Evolutionary conservation across 2,113 vertebrate genomes (phyloP).

Genomic region (Trogon surrucura): DNA sequence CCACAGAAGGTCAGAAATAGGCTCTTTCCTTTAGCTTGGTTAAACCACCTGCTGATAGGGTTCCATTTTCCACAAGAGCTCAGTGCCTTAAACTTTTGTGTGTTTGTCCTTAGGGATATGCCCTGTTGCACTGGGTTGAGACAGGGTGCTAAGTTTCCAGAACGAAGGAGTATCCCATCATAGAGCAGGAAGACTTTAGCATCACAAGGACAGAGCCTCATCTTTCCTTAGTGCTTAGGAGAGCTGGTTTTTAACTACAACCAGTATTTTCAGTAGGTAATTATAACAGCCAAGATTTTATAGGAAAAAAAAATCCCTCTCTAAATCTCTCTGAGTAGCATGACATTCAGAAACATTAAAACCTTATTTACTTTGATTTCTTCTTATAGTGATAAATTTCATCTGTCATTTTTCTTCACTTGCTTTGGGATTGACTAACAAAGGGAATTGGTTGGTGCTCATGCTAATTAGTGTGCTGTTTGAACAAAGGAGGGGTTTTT

Average conservation of each 20-base stretch:
- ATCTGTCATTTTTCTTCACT: not conserved
- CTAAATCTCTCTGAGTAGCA: not conserved
- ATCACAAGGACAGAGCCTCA: not conserved
- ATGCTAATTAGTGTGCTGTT: not conserved
- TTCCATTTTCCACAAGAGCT: not conserved
- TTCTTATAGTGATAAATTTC: not conserved
- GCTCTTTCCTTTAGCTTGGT: not conserved
- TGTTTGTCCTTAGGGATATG: not conserved
- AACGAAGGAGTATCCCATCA: not conserved
- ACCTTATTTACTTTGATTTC: slow-evolving; percentile 5
- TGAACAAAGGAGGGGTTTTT: not conserved
- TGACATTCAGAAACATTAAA: slow-evolving; percentile 1
- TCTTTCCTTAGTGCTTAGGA: not conserved
- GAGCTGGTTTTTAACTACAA: not conserved
- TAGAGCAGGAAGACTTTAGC: not conserved
- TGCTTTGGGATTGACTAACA: not conserved
- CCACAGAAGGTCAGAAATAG: not conserved
- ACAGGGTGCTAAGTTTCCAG: not conserved
- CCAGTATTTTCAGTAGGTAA: not conserved
- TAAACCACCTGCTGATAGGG: not conserved
- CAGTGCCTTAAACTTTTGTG: fast-evolving
- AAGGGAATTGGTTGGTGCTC: not conserved
- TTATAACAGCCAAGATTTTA: not conserved
- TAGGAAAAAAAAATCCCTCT: not conserved
- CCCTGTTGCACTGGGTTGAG: not conserved